A percentile compares a stretch with the other conserved stretches of the same genome.
Conservation (phyloP, 2,113 vertebrate genomes). For the Campylomormyrus tamandua region DNA sequence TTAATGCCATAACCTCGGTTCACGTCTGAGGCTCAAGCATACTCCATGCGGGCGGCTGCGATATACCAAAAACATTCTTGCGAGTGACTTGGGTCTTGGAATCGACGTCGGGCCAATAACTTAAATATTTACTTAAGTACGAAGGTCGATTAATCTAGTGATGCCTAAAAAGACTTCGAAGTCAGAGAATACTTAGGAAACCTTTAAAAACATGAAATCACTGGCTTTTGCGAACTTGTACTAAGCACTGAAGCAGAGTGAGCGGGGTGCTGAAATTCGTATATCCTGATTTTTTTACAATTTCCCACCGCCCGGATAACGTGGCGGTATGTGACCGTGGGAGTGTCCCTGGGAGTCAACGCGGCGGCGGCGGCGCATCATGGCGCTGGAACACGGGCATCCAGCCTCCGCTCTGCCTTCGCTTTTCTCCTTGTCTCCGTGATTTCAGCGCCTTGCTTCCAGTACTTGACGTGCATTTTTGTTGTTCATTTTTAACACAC, state of each 20-base stretch:
- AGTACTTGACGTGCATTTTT: background rate
- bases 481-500: background rate
- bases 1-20: background rate
- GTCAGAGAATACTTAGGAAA: background rate
- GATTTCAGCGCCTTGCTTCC: background rate
- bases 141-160: background rate
- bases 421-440: constrained; percentile 20
- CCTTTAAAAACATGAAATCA: background rate
- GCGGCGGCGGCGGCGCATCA: constrained; percentile 42
- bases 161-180: background rate
- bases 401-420: constrained; percentile 35
- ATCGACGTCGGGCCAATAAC: background rate
- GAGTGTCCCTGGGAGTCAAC: constrained; percentile 38
- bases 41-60: background rate
- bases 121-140: background rate
- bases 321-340: constrained; percentile 8
- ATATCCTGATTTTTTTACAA: background rate
- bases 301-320: background rate
- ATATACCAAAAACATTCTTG: background rate
- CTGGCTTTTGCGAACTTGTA: background rate
- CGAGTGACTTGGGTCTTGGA: background rate
- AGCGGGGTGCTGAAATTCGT: background rate
- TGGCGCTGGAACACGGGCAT: constrained; percentile 46
- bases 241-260: background rate
- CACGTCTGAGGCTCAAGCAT: background rate